Percentiles rank a stretch among this genome's conserved stretches.
Evolutionary conservation across 2,797 vertebrate genomes (phyloP).

Genomic region (Euphonia xanthogaster): DNA sequence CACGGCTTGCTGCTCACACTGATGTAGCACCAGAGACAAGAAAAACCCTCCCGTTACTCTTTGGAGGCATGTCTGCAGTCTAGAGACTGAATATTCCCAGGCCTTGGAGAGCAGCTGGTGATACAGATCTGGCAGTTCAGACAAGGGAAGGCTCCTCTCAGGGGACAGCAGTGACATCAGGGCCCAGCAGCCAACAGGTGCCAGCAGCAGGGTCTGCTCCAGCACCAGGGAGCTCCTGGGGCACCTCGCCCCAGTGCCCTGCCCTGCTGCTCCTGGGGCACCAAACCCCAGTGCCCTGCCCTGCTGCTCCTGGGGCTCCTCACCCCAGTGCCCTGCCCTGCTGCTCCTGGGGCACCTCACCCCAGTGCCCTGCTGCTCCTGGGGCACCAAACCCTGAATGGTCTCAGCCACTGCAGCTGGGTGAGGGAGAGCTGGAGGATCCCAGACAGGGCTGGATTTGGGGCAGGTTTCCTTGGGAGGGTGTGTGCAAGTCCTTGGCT

Average conservation of each 20-base stretch:
- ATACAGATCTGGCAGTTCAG: background rate
- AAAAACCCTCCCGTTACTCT: background rate
- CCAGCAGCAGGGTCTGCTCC: background rate
- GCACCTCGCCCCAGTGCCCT: too few species aligned
- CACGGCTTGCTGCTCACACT: background rate
- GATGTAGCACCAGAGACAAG: background rate
- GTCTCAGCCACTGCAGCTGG: background rate
- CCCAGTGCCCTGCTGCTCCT: too few species aligned
- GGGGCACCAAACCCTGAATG: background rate
- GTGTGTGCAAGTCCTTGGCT: fast-evolving
- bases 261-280: too few species aligned
- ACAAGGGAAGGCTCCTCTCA: background rate
- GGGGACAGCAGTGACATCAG: background rate
- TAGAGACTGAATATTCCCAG: background rate
- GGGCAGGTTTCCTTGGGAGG: background rate
- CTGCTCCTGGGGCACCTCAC: background rate
- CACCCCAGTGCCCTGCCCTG: too few species aligned
- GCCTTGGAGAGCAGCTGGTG: background rate
- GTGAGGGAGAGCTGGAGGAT: fast-evolving
- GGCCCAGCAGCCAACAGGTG: background rate
- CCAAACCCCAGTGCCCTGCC: too few species aligned
- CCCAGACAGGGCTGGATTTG: fast-evolving
- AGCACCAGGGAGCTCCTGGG: background rate
- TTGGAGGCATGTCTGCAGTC: background rate
- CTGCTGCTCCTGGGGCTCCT: too few species aligned